These are phyloP conservation scores for Glandiceps talaboti DNA, from an alignment of 53 echinoderm and acorn worm genomes.

Conservation along the genomic window DNA sequence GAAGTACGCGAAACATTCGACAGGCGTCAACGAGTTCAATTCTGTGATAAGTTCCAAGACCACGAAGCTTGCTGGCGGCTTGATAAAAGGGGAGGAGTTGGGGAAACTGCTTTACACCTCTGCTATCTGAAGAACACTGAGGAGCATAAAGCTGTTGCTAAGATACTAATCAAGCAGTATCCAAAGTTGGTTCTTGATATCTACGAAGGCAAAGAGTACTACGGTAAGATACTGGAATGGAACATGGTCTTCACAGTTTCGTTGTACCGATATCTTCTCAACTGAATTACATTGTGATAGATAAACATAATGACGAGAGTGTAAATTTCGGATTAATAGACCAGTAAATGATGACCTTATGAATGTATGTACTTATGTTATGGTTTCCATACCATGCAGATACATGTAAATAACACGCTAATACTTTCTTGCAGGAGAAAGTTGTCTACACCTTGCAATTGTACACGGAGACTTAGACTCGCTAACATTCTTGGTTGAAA, in stretches of 20 bases:
- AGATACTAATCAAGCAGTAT: slow-evolving; percentile 40
- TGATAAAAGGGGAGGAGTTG: slow-evolving; percentile 63
- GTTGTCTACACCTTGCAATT: slow-evolving; percentile 69
- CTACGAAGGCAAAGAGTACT: slow-evolving; percentile 79
- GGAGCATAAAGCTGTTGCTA: slow-evolving; percentile 53
- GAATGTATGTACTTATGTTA: background rate
- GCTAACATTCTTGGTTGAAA: slow-evolving; percentile 54
- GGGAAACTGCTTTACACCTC: slow-evolving; percentile 81
- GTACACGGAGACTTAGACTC: slow-evolving; percentile 61
- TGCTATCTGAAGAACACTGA: slow-evolving; percentile 79
- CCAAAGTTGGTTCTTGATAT: slow-evolving; percentile 62
- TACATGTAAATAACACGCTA: background rate
- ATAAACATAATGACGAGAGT: too few species aligned
- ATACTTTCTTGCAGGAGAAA: slow-evolving; percentile 47
- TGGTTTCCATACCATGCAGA: background rate
- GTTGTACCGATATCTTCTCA: too few species aligned
- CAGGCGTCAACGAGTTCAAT: too few species aligned
- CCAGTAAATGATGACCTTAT: background rate
- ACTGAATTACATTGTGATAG: too few species aligned
- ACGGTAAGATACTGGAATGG: too few species aligned
- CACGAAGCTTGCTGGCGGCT: slow-evolving; percentile 81
- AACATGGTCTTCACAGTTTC: too few species aligned
- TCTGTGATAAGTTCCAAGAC: too few species aligned
- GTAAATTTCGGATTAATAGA: too few species aligned
- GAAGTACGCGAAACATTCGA: too few species aligned